Base-by-base conservation (phyloP, 2,888 invertebrate genomes). In the Drosophila imparisetae region DNA sequence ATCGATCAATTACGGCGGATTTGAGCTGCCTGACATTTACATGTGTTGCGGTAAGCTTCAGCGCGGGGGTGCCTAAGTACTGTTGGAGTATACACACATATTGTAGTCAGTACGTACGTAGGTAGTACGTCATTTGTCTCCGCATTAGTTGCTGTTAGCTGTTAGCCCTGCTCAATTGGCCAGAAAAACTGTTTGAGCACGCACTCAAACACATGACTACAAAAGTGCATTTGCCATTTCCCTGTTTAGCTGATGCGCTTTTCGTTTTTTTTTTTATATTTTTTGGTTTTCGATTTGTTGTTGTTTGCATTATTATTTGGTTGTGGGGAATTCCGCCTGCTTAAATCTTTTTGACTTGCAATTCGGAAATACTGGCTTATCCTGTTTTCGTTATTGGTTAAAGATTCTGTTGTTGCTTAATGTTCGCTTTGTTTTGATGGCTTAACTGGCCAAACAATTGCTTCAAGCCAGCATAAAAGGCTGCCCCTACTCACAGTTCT, bases 321-420 rank as follows among this genome's bases (percentile, higher is more conserved):
- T 60, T 78, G 66, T 73, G 72, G 89, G 89, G 90, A 90, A 90
- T 90, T 90, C 90, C 90, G 91, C 91, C 63, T 86, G 78, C 90
- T 85, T 90, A 86, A 74, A 83, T 86, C 90, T 70, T 81, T 90
- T 91, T 89, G 90, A 91, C 91, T 91, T 81, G 78, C 86, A 77
- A 83, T 80, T 91, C 91, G 91, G 91, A 91, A 91, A 91, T 90
- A 70, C 81, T 76, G 80, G 91, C 88, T 91, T 87, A 91, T 91
- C 91, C 87, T 89, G 81, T 89, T 91, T 90, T 84, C 86, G 80
- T 89, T 91, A 90, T 88, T 89, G 90, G 89, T 81, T 89, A 83
- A 82, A 83, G 75, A 78, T 75, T 72, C 72, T 65, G 50, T 72
- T 62, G 73, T 71, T 75, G 54, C 69, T 74, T 72, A 89, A 89